Conservation (phyloP, 2,888 invertebrate species). For the Lycocerus yunnanus region DNA sequence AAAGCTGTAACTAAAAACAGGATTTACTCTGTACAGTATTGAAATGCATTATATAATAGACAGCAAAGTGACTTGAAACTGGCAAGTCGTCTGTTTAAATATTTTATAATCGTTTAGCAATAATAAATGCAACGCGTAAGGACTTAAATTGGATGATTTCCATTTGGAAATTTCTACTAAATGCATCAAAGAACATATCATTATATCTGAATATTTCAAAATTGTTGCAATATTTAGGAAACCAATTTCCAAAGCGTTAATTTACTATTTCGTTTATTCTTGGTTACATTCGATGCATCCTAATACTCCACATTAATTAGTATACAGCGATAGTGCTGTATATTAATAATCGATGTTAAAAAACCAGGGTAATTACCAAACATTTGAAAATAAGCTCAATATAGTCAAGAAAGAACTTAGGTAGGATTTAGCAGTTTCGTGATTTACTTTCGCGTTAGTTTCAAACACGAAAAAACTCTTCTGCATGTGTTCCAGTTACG, state of each 20-base stretch:
- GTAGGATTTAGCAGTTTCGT: not conserved
- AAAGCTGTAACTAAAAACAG: conserved; percentile 34
- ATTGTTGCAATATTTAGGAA: not conserved
- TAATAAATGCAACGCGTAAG: not conserved
- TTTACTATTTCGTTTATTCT: not conserved
- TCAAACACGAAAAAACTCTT: not conserved
- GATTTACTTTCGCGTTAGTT: not conserved
- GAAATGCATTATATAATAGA: conserved; percentile 23
- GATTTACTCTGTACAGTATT: conserved; percentile 19
- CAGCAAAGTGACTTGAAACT: conserved; percentile 10
- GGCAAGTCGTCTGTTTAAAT: not conserved
- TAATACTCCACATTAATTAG: not conserved
- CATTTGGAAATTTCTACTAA: not conserved
- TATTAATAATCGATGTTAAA: not conserved
- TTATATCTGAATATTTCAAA: not conserved
- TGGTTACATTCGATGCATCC: not conserved
- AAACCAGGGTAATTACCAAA: not conserved
- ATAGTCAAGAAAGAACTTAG: not conserved
- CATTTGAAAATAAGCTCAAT: not conserved
- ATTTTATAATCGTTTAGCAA: not conserved
- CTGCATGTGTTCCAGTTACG: not conserved
- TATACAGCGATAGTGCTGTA: not conserved
- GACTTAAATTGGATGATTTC: not conserved
- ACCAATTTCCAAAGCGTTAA: not conserved
- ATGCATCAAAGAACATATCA: not conserved